Evolutionary conservation across 1,140 invertebrate genomes (phyloP), one percentile per base, ranked within the genome.

Genomic region (Drosophila nebulosa): DNA sequence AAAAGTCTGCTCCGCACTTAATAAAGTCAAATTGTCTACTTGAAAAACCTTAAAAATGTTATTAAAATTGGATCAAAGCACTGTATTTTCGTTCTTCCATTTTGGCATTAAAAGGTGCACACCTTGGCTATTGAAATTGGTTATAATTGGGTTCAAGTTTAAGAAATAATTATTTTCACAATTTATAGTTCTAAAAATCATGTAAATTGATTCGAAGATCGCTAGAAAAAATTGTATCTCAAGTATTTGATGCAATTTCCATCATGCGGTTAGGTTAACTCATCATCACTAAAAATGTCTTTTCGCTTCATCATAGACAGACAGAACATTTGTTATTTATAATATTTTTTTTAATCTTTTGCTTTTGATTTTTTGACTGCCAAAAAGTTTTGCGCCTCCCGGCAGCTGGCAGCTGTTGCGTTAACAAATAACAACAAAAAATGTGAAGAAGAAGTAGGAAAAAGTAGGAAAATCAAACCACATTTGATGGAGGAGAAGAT

Each of bases 401-500:
- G 24, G 24, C n/a, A 55, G 52, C 52, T 55, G 52, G 24, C 52
- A 55, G 52, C 52, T 55, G 52, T 55, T 55, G 52, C 52, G 52
- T 55, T 55, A 53, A 55, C 24, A 55, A 30, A 55, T 30, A 30
- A 16, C 26, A 30, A 26, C 22, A 53, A 55, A 53, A 42, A 42
- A 1, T 7, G 10, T 16, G 14, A 30, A 16, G 14, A 42, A 42
- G 39, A 16, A 42, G 39, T 42, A 42, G 39, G 18, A 46, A 46
- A 42, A 42, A 42, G 39, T 53, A 27, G 22, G 7, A 53, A n/a
- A 26, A 16, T 26, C 52, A 72, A 56, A 22, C 16, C 58, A 50
- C 30, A 62, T 51, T 21, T 52, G 55, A 27, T 62, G 59, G n/a
- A 32, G 70, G 69, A 60, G 58, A 64, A 64, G 57, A 71, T 60